Base-by-base conservation (phyloP, 2,888 invertebrate genomes). In the Cantharis flavilabris region DNA sequence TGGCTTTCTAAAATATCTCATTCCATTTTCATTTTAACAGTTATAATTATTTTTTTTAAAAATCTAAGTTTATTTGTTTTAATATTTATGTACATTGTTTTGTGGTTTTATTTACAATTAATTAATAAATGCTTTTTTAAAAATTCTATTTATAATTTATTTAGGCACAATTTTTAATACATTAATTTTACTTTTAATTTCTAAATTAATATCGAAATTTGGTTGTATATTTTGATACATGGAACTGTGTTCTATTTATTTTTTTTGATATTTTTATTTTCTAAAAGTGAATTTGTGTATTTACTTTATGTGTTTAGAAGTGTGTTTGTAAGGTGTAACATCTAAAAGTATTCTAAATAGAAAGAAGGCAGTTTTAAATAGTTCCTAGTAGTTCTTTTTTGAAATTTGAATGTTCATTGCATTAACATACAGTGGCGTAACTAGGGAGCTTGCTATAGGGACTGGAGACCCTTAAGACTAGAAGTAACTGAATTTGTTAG, bases 111-210 rank as follows among this genome's bases (percentile, higher is more conserved):
- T 75, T 75, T 75, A 75, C 75, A 75, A 75, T 70, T 70, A 64
- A 70, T 70, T 70, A 64, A 70, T 70, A 18, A 49, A 70, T 16
- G 62, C 65, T 70, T 64, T 70, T 33, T 26, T 75, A 75, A 63
- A 71, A n/a, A 67, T n/a, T 67, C 26, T 67, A 23, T 67, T 33
- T 70, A 75, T 65, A 70, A 49, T 49, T 49, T 30, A 23, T 75
- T 75, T 75, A 75, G 75, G 75, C 75, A 75, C 75, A 75, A 67
- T 70, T 75, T 65, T 69, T 74, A 70, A 18, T 73, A 69, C 20
- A 20, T 65, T 65, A 20, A 20, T 65, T n/a, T 65, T 18, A 65
- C 13, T 70, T 33, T 30, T 70, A 33, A 16, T 70, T 67, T 23
- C 18, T 67, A 49, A 49, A 49, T 49, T 49, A n/a, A 23, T 67